These are phyloP conservation scores for Drosophila rufa DNA, from an alignment of 1,140 invertebrate genomes.

Conservation along the genomic window DNA sequence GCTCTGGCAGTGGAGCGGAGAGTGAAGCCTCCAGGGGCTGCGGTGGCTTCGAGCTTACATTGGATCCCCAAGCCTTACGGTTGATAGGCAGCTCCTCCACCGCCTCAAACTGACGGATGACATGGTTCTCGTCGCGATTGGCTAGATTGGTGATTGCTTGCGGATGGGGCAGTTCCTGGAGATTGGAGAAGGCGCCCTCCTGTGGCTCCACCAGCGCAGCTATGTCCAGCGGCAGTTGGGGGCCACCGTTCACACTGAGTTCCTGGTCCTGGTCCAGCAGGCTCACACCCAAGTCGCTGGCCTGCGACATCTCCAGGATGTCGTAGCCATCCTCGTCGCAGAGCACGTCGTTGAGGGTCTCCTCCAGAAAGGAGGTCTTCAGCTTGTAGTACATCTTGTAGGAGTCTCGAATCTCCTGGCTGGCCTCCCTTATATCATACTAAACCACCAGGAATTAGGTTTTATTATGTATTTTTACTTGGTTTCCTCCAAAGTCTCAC, in stretches of 20 bases:
- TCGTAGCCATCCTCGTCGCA: slow-evolving; percentile 84
- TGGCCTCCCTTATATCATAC: slow-evolving; percentile 92
- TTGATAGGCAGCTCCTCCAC: slow-evolving; percentile 74
- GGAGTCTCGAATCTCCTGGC: slow-evolving; percentile 89
- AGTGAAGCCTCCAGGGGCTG: slow-evolving; percentile 29
- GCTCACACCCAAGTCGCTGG: slow-evolving; percentile 60
- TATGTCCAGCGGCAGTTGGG: slow-evolving; percentile 67
- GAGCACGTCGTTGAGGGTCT: slow-evolving; percentile 87
- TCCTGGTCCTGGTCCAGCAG: slow-evolving; percentile 33
- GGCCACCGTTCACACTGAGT: slow-evolving; percentile 50
- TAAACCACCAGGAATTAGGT: slow-evolving; percentile 60
- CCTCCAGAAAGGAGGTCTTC: slow-evolving; percentile 90
- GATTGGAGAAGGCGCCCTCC: slow-evolving; percentile 15
- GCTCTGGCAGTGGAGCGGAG: background rate
- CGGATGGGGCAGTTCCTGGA: slow-evolving; percentile 39
- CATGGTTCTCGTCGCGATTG: slow-evolving; percentile 67
- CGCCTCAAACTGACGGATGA: slow-evolving; percentile 69
- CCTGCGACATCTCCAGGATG: slow-evolving; percentile 82
- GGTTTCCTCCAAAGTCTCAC: slow-evolving; percentile 81
- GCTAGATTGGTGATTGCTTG: slow-evolving; percentile 54
- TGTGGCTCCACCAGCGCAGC: slow-evolving; percentile 52
- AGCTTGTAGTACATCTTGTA: slow-evolving; percentile 93
- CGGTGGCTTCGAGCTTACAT: slow-evolving; percentile 86
- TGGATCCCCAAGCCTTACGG: slow-evolving; percentile 87
- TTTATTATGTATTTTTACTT: background rate